Conservation (phyloP, 2,113 vertebrate species). For the Carassius gibelio region DNA sequence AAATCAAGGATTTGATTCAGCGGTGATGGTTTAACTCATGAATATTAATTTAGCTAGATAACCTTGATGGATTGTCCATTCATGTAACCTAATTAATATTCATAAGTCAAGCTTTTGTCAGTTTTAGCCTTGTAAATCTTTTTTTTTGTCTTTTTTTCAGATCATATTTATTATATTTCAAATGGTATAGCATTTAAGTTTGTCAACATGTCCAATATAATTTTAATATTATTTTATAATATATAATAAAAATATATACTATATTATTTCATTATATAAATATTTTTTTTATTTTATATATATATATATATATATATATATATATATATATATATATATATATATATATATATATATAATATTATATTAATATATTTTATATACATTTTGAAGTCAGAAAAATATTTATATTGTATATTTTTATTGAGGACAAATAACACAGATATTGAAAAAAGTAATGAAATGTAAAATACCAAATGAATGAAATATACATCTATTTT, state of each 20-base stretch:
- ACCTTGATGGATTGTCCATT: not conserved
- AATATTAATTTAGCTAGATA: not conserved
- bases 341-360: too few relatives aligned
- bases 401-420: too few relatives aligned
- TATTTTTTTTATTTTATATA: too few relatives aligned
- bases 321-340: too few relatives aligned
- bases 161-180: not conserved
- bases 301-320: too few relatives aligned
- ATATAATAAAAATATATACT: not conserved
- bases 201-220: not conserved
- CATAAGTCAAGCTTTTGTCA: not conserved
- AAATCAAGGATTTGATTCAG: not conserved
- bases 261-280: not conserved
- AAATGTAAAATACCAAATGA: too few relatives aligned
- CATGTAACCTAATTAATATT: constrained; percentile 2
- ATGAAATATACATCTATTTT: too few relatives aligned
- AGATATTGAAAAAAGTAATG: too few relatives aligned
- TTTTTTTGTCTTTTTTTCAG: not conserved
- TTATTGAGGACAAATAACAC: too few relatives aligned
- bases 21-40: not conserved
- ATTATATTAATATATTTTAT: too few relatives aligned
- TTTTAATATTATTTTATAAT: not conserved
- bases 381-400: too few relatives aligned
- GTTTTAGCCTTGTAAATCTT: not conserved
- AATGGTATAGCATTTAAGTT: not conserved